Conservation (phyloP, 2,113 vertebrate genomes). For the Craseonycteris thonglongyai region DNA sequence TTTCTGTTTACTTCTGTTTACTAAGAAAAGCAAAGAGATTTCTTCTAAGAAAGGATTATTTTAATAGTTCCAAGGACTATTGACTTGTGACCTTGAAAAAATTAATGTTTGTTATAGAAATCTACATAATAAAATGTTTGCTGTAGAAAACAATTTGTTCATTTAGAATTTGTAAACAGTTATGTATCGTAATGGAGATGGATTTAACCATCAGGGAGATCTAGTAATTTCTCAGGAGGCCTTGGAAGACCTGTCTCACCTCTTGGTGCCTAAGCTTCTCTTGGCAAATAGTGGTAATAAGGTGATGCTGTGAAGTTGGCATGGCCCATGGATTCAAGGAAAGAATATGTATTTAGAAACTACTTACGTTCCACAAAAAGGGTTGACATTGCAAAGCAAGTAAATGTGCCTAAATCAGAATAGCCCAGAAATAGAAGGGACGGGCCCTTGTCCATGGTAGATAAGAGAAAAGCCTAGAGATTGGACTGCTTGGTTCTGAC, state of each 20-base stretch:
- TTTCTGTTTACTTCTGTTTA: constrained; percentile 22
- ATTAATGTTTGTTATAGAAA: constrained; percentile 1
- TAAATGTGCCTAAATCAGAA: background rate
- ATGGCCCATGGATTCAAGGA: background rate
- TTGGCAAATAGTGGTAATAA: background rate
- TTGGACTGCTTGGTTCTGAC: background rate
- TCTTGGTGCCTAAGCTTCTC: background rate
- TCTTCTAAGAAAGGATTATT: constrained; percentile 24
- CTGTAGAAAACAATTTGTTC: background rate
- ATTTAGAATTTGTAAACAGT: background rate
- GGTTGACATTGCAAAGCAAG: background rate
- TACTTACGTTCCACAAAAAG: background rate
- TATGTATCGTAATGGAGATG: background rate
- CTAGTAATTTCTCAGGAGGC: background rate
- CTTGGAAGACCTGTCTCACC: background rate
- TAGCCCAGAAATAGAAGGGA: background rate
- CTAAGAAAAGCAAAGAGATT: constrained; percentile 30
- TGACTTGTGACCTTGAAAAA: background rate
- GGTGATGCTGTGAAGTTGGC: background rate
- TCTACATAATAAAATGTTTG: background rate
- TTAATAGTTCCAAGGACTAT: background rate
- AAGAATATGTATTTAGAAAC: background rate
- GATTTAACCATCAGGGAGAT: background rate
- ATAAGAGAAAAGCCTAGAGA: background rate
- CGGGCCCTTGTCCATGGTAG: background rate